Conservation (phyloP, 2,888 invertebrate species). For the Tetrapedia diversipes region DNA sequence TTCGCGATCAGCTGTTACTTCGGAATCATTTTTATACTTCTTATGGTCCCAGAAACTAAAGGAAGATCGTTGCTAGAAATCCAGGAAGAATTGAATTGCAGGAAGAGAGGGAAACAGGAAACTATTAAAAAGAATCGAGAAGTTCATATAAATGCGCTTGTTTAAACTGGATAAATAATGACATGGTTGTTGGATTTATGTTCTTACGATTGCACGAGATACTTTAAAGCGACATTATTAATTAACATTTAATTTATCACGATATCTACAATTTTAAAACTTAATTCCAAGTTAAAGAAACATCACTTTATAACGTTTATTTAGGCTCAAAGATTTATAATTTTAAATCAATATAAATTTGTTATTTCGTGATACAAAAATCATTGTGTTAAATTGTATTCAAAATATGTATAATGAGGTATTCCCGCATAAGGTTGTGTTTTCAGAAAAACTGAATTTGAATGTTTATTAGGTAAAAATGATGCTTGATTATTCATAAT, state of each 20-base stretch:
- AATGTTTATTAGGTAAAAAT: no score
- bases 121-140: slow-evolving; percentile 10
- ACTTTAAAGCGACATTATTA: no score
- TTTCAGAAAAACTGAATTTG: no score
- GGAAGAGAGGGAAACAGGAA: slow-evolving; percentile 49
- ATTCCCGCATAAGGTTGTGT: no score
- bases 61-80: slow-evolving; percentile 88
- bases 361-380: not conserved
- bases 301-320: no score
- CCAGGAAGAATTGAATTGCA: slow-evolving; percentile 86
- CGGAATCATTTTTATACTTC: slow-evolving; percentile 86
- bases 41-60: slow-evolving; percentile 88
- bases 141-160: slow-evolving; percentile 64
- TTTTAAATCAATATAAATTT: not conserved
- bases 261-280: not conserved
- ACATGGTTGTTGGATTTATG: slow-evolving; percentile 13
- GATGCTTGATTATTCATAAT: no score
- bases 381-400: no score
- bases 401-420: no score
- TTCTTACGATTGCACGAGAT: no score
- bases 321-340: no score
- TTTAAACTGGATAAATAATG: slow-evolving; percentile 39
- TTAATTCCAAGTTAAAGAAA: no score
- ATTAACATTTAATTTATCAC: not conserved
- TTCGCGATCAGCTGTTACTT: slow-evolving; percentile 86